Conservation (phyloP, 2,113 vertebrate species). For the Naja naja region DNA sequence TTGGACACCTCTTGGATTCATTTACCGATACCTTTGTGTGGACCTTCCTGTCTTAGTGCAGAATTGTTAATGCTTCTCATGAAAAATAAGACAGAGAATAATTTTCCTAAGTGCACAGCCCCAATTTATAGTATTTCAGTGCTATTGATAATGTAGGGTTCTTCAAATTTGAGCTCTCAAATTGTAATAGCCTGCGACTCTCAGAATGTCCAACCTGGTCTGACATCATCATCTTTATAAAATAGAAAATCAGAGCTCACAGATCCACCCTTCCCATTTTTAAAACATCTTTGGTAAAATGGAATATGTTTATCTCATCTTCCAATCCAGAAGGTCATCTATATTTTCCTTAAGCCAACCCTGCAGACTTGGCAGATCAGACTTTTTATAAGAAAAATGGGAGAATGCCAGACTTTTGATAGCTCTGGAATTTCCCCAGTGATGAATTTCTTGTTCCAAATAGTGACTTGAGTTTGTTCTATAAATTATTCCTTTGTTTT, state of each 20-base stretch:
- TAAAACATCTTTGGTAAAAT: background rate
- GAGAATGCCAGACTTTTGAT: background rate
- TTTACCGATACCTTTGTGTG: too few relatives aligned
- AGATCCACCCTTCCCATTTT: background rate
- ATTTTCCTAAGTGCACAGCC: background rate
- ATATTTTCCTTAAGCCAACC: background rate
- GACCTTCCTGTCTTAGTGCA: background rate
- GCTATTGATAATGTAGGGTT: background rate
- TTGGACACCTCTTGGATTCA: background rate
- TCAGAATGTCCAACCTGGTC: background rate
- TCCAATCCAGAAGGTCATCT: background rate
- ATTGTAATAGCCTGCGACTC: background rate
- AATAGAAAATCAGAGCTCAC: background rate
- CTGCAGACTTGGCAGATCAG: background rate
- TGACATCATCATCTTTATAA: background rate
- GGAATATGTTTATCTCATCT: background rate
- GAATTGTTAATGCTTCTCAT: background rate
- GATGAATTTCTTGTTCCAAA: background rate
- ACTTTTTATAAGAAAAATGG: background rate
- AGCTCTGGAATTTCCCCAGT: background rate
- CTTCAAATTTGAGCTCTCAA: background rate
- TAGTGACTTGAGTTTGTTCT: background rate
- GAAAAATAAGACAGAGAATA: background rate
- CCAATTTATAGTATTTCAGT: background rate
- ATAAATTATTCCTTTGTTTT: background rate